Conservation (phyloP, 2,797 vertebrate genomes). For the Brachyrhaphis roseni region DNA sequence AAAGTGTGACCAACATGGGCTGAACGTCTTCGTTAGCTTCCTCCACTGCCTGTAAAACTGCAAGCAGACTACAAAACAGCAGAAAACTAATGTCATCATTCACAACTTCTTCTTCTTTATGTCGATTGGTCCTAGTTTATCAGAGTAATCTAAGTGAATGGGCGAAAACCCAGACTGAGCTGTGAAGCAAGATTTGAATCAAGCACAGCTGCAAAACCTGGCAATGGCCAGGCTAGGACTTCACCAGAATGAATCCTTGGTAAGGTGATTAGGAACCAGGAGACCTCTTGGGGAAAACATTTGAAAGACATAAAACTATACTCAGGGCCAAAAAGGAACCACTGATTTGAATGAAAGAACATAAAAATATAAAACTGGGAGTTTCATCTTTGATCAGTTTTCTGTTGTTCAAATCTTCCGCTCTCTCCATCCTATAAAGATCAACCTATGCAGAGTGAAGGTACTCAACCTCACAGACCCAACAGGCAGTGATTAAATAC, state of each 20-base stretch:
- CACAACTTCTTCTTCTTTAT: too few species aligned
- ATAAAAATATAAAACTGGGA: not conserved
- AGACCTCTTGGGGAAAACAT: not conserved
- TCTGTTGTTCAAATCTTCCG: not conserved
- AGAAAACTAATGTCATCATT: too few species aligned
- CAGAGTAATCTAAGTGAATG: too few species aligned
- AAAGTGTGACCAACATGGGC: too few species aligned
- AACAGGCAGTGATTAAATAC: constrained; percentile 38
- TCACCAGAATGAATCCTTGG: not conserved
- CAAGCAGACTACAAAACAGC: too few species aligned
- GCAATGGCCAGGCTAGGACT: too few species aligned
- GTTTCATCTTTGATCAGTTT: not conserved
- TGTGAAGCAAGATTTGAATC: too few species aligned
- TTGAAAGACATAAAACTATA: not conserved
- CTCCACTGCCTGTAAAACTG: too few species aligned
- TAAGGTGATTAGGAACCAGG: not conserved
- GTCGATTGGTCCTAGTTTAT: too few species aligned
- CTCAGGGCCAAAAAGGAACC: not conserved
- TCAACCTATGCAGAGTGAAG: constrained; percentile 35
- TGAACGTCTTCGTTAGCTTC: too few species aligned
- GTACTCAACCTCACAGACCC: constrained; percentile 34
- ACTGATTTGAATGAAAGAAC: not conserved
- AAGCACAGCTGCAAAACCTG: too few species aligned
- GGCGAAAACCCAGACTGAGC: too few species aligned
- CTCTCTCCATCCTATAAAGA: constrained; percentile 14